Percentiles rank a stretch among this genome's conserved stretches.
Evolutionary conservation across 2,797 vertebrate species (phyloP).

Genomic region (Scomberomorus guttatus): DNA sequence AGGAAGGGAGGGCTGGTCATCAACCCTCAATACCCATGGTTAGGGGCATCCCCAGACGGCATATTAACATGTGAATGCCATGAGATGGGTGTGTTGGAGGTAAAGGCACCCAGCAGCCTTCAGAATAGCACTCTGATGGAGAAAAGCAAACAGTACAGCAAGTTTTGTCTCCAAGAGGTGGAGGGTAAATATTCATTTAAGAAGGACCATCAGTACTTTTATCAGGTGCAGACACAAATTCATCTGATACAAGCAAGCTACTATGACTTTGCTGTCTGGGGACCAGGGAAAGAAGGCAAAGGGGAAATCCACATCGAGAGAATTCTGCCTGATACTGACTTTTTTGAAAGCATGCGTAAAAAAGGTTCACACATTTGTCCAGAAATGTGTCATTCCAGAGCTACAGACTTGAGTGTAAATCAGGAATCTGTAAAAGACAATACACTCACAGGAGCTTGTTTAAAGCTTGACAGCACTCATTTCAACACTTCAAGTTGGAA

Average conservation of each 20-base stretch:
- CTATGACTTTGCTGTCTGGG: conserved; percentile 8
- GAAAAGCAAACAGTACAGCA: neutral
- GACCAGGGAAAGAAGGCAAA: neutral
- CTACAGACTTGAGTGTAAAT: conserved; percentile 19
- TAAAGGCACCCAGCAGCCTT: conserved; percentile 12
- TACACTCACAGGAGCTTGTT: neutral
- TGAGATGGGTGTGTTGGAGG: conserved; percentile 20
- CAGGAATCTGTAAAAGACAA: conserved; percentile 25
- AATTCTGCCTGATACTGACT: neutral
- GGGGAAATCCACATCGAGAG: conserved; percentile 9
- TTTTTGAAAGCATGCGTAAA: conserved; percentile 9
- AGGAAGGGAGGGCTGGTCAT: neutral
- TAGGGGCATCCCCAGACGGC: neutral
- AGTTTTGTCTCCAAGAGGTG: neutral
- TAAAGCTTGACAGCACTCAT: too few species aligned
- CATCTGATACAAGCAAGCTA: conserved; percentile 7
- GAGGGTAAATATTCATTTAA: conserved; percentile 4
- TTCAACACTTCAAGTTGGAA: conserved; percentile 1
- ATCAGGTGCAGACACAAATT: conserved; percentile 13
- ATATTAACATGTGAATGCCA: conserved; percentile 13
- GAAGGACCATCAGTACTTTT: neutral
- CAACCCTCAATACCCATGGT: conserved; percentile 4
- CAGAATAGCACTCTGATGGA: conserved; percentile 15
- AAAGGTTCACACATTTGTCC: neutral
- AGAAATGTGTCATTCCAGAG: neutral